Evolutionary conservation across 2,113 vertebrate genomes (phyloP).

Genomic region (Ammodytes marinus): DNA sequence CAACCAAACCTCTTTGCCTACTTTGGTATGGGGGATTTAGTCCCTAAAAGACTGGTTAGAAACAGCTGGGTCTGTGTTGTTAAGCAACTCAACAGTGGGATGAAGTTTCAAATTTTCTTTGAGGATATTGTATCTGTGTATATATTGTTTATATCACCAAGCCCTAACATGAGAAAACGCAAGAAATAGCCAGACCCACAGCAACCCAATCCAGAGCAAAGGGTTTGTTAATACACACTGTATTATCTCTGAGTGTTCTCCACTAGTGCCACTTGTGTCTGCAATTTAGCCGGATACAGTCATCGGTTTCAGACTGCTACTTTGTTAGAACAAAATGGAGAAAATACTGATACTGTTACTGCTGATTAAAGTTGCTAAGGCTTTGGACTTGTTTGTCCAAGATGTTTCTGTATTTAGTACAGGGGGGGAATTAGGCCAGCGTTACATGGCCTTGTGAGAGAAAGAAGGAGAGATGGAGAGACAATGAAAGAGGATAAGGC

Average conservation of each 20-base stretch:
- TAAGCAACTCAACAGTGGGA: not conserved
- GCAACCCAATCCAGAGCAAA: not conserved
- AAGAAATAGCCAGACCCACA: not conserved
- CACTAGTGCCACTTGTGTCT: slow-evolving; percentile 1
- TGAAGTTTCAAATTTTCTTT: no score
- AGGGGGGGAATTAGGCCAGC: not conserved
- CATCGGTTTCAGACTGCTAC: slow-evolving; percentile 3
- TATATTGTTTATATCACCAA: not conserved
- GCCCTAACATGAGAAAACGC: not conserved
- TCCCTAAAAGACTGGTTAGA: no score
- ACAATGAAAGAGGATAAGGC: slow-evolving; percentile 49
- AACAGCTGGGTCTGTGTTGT: not conserved
- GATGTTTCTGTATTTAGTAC: slow-evolving; percentile 23
- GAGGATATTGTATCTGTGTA: no score
- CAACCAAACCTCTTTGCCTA: no score
- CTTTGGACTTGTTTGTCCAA: not conserved
- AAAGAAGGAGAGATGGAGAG: slow-evolving; percentile 32
- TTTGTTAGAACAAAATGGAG: slow-evolving; percentile 30
- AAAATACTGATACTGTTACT: slow-evolving; percentile 14
- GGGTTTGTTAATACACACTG: not conserved
- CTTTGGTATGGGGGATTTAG: no score
- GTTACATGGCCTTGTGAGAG: slow-evolving; percentile 7
- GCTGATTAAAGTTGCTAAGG: not conserved
- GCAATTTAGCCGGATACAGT: slow-evolving; percentile 3
- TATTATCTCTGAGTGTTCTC: slow-evolving; percentile 18